Evolutionary conservation across 1,140 invertebrate genomes (phyloP), one percentile per base, ranked within the genome.

Genomic region (Brachionus rubens): DNA sequence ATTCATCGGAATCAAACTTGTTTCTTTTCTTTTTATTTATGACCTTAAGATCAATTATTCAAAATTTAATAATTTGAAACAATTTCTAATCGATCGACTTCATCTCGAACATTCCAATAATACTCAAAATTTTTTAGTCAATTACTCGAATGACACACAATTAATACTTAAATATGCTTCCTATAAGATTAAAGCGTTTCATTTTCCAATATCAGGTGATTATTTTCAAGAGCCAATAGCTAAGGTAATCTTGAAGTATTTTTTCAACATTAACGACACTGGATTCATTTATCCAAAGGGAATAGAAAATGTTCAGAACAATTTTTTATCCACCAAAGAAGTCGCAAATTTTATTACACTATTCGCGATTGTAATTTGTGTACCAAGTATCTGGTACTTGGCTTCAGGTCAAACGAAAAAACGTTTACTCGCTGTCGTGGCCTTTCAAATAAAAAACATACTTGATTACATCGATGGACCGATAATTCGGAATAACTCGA

Each of bases 381-480:
- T 65, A 30, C 59, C 59, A 65, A 65, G 33, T 43, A 65, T 65
- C 12, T 36, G 40, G 10, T 43, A 24, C 12, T n/a, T 65, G 19
- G 59, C 59, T 24, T 24, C 36, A 1, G 43, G 12, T 43, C 24
- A 43, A 43, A 24, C 16, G 19, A 65, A 65, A n/a, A 65, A 65
- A 43, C 21, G 59, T n/a, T 43, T 43, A 0, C 12, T 43, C 3
- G 16, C 19, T 4, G 21, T 24, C 24, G 19, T 65, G 1, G 36
- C 40, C 9, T 46, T 65, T 65, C 59, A 65, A 65, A 65, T 65
- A 65, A 65, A 24, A 65, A 65, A 28, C 21, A 65, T 65, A 26
- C 24, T 41, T 2, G 59, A 65, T 21, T 65, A 65, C 28, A 43
- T 65, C 24, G 59, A 65, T 9, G 59, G 59, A 5, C 59, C 59